These are phyloP conservation scores for Neodiprion virginianus DNA, from an alignment of 1,140 invertebrate genomes.

Conservation along the genomic window DNA sequence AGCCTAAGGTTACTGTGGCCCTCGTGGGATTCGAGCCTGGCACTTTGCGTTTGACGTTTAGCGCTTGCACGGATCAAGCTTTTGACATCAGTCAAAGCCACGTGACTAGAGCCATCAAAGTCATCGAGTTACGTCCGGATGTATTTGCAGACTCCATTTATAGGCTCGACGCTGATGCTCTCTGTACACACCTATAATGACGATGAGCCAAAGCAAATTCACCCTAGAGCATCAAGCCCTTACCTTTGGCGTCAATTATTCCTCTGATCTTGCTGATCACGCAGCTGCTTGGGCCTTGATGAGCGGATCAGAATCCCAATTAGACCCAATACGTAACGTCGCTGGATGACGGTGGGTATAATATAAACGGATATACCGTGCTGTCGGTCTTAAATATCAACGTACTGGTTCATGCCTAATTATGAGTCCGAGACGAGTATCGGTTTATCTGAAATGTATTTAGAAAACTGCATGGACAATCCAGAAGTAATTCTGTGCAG, in stretches of 20 bases:
- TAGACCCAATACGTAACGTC: neutral
- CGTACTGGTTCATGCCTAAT: too few species aligned
- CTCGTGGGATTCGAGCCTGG: neutral
- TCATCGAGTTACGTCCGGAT: neutral
- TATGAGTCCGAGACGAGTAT: too few species aligned
- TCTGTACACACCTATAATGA: too few species aligned
- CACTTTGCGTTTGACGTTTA: neutral
- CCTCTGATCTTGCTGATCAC: constrained; percentile 2
- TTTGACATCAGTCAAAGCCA: neutral
- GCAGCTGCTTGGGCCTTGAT: neutral
- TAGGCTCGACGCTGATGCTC: too few species aligned
- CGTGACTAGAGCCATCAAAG: neutral
- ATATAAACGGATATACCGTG: too few species aligned
- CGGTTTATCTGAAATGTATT: too few species aligned
- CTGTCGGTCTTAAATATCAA: too few species aligned
- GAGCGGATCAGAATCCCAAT: neutral
- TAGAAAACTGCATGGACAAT: too few species aligned
- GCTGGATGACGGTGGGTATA: too few species aligned
- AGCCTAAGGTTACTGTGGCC: neutral
- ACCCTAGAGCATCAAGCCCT: neutral
- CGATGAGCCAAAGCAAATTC: neutral
- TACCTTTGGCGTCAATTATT: neutral
- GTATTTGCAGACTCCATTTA: too few species aligned
- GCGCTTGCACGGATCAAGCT: neutral
- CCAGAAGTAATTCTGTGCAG: too few species aligned